A percentile compares a stretch with the other conserved stretches of the same genome.
Conservation (phyloP, 2,113 vertebrate species). For the Ceyx margarethae region DNA sequence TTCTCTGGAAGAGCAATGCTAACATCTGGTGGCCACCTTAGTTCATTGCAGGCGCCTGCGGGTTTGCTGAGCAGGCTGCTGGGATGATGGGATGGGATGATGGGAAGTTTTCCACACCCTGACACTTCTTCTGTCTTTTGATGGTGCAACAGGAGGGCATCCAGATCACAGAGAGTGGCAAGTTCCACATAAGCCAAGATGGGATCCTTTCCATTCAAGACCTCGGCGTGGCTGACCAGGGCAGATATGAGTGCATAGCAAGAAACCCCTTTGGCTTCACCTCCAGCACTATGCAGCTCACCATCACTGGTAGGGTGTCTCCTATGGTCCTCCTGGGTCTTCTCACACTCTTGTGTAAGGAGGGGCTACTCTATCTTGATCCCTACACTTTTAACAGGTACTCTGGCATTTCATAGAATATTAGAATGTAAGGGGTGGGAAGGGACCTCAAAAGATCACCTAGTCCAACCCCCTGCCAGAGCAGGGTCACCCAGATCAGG, state of each 20-base stretch:
- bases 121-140: background rate
- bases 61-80: background rate
- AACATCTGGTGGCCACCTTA: slow-evolving; percentile 49
- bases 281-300: slow-evolving; percentile 69
- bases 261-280: slow-evolving; percentile 72
- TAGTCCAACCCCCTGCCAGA: no score
- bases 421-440: no score
- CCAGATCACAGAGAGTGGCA: slow-evolving; percentile 75
- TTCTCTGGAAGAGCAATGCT: slow-evolving; percentile 45
- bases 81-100: background rate
- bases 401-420: background rate
- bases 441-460: no score
- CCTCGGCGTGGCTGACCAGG: slow-evolving; percentile 69
- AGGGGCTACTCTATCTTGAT: background rate
- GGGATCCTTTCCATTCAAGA: slow-evolving; percentile 70
- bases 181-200: slow-evolving; percentile 67
- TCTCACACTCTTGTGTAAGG: fast-evolving
- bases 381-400: background rate
- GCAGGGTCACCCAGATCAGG: no score
- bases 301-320: slow-evolving; percentile 53
- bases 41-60: background rate
- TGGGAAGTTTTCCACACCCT: background rate
- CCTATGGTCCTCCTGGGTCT: background rate
- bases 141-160: slow-evolving; percentile 61
- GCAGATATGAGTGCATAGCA: slow-evolving; percentile 73